Base-by-base conservation (phyloP, 2,888 invertebrate species). In the Spodoptera picta region DNA sequence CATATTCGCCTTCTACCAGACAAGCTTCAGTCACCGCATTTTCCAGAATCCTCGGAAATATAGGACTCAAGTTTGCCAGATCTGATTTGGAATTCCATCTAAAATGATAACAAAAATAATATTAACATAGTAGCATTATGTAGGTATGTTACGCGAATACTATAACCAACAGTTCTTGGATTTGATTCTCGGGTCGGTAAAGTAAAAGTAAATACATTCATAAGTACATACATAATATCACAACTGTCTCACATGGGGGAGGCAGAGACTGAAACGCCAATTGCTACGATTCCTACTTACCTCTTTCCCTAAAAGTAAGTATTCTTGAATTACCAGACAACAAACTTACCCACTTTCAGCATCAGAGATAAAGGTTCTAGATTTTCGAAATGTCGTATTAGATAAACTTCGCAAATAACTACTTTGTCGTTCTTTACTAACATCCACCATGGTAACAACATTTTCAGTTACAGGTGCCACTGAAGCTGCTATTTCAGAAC, bases 21-120 rank as follows among this genome's bases (percentile, higher is more conserved):
- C 63, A 62, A 36, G 83, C 74, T 42, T 82, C 81, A 10, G 62
- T 60, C 9, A 69, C 62, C 36, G 75, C 74, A 58, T 86, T 88
- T 81, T 92, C 90, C 7, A 90, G 72, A 12, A 90, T 78, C 69
- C 80, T 86, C 4, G 92, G 91, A 80, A 90, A 93, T 71, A 87
- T 82, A 27, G 92, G 92, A 42, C 75, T 85, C 43, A 92, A 73
- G 57, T 80, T 66, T 12, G 78, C 64, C 27, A 62, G 45, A 12
- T 73, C 67, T 48, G 59, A 53, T 58, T 77, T 81, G 12, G 73
- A 65, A 44, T 65, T 65, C 79, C 81, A 85, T 11, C 91, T 91
- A 42, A 78, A 83, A 65, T 24, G 12, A 19, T 41, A 3, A 7
- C 4, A 27, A 27, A 27, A 27, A 27, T 4, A 4, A 27, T 27